Percentiles rank a stretch among this genome's conserved stretches.
Evolutionary conservation across 2,797 vertebrate species (phyloP).

Genomic region (Synaphobranchus kaupii): DNA sequence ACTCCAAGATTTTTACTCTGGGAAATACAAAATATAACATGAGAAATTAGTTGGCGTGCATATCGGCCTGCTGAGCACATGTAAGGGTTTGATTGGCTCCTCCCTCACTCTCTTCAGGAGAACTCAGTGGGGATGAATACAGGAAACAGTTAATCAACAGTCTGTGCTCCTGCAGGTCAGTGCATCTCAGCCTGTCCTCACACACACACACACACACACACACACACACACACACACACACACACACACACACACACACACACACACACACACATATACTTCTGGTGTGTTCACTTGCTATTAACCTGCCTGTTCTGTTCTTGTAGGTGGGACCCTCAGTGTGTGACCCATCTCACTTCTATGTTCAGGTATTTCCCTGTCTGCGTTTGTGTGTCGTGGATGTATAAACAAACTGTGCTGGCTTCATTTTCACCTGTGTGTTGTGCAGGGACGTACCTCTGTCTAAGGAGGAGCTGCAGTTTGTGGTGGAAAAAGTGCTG

Average conservation of each 20-base stretch:
- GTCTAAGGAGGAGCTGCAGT: conserved; percentile 85
- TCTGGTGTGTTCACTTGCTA: not conserved
- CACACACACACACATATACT: not conserved
- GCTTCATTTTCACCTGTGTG: not conserved
- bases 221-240: not conserved
- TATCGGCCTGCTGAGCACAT: not conserved
- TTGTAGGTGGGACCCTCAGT: conserved; percentile 85
- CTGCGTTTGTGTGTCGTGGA: not conserved
- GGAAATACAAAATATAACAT: not conserved
- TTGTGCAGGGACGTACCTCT: conserved; percentile 84
- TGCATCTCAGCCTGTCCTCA: not conserved
- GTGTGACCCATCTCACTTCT: conserved; percentile 87
- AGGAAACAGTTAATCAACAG: conserved; percentile 94
- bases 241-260: not conserved
- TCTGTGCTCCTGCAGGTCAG: conserved; percentile 90
- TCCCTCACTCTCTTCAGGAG: conserved; percentile 68
- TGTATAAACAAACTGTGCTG: not conserved
- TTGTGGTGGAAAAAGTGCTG: conserved; percentile 86
- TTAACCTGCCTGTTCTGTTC: conserved; percentile 45
- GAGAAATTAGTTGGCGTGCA: not conserved
- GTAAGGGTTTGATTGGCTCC: not conserved
- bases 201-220: not conserved
- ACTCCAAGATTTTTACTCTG: not conserved
- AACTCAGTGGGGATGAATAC: conserved; percentile 89
- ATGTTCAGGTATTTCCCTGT: conserved; percentile 88